Percentiles rank a stretch among this genome's conserved stretches.
phyloP scores from a whole-genome alignment of 2,797 vertebrate species.

The Thaleichthys pacificus region DNA sequence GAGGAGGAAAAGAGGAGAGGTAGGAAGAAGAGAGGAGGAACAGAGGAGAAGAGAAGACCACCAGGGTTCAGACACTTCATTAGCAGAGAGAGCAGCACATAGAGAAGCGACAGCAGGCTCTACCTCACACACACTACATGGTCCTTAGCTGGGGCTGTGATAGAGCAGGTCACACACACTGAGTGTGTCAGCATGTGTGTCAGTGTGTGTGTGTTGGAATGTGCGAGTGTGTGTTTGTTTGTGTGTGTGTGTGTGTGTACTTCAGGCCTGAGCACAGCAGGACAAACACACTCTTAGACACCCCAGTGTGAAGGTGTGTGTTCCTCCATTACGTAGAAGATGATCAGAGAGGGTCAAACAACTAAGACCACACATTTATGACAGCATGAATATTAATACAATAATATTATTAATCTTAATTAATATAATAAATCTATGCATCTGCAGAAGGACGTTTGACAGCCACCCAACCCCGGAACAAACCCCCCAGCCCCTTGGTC shows the following conservation, averaged over 20 bases:
- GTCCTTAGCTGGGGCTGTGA: background rate
- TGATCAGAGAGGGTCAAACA: slow-evolving; percentile 57
- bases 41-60: background rate
- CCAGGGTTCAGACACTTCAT: background rate
- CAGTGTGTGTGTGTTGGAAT: no score
- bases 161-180: background rate
- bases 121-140: background rate
- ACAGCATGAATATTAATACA: slow-evolving; percentile 55
- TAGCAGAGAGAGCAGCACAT: background rate
- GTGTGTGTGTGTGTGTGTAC: no score
- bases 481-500: no score
- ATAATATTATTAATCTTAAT: no score
- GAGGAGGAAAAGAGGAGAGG: background rate
- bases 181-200: background rate
- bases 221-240: no score
- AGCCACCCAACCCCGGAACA: no score
- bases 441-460: no score
- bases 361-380: slow-evolving; percentile 56
- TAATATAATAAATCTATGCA: no score
- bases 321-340: slow-evolving; percentile 58
- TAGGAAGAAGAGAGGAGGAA: background rate
- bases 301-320: slow-evolving; percentile 39
- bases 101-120: background rate
- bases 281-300: slow-evolving; percentile 25
- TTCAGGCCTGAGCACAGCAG: slow-evolving; percentile 28